Conservation (phyloP, 2,113 vertebrate species). For the Oophaga pumilio region DNA sequence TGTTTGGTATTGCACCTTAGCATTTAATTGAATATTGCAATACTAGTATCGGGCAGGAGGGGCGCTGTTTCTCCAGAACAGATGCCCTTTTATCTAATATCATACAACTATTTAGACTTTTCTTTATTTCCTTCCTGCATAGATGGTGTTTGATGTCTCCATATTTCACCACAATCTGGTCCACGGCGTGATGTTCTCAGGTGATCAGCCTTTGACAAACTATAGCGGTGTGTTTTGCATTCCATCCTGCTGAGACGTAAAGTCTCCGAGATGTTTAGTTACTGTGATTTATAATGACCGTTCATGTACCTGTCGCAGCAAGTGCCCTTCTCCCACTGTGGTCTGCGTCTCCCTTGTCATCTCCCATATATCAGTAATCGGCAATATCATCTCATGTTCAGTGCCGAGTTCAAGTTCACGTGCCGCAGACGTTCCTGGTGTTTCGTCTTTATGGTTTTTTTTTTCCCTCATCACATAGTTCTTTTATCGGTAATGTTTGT, state of each 20-base stretch:
- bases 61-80: neutral
- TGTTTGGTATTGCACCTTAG: neutral
- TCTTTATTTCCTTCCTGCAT: neutral
- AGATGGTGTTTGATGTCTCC: neutral
- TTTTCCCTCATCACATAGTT: neutral
- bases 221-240: neutral
- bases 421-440: neutral
- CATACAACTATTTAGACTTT: neutral
- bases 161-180: neutral
- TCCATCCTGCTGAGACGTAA: neutral
- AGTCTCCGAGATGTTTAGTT: slow-evolving; percentile 26
- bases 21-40: neutral
- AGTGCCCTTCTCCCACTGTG: neutral
- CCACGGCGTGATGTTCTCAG: neutral
- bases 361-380: neutral
- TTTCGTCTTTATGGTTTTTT: slow-evolving; percentile 9
- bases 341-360: neutral
- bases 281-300: slow-evolving; percentile 23
- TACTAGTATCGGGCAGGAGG: neutral
- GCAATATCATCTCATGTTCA: neutral
- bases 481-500: neutral
- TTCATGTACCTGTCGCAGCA: neutral
- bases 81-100: neutral
- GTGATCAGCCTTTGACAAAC: slow-evolving; percentile 15
- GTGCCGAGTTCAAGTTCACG: neutral